Evolutionary conservation across 2,797 vertebrate species (phyloP).

Genomic region (Danio albolineatus): DNA sequence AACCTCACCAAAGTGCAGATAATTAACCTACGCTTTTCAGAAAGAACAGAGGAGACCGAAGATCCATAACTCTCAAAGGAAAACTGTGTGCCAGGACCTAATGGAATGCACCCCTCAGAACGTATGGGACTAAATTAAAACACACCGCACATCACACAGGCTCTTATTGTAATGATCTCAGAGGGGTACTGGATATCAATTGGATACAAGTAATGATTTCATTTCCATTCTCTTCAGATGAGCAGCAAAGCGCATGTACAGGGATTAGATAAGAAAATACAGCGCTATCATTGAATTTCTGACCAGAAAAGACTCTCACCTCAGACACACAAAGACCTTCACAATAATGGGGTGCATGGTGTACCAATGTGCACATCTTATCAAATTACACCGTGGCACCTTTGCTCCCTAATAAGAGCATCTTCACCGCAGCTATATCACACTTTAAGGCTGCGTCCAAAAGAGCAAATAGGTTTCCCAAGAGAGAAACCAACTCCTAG

Average conservation of each 20-base stretch:
- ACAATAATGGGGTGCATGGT: neutral
- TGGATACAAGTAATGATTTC: constrained; percentile 68
- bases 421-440: neutral
- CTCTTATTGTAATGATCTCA: constrained; percentile 60
- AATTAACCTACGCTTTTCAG: constrained; percentile 48
- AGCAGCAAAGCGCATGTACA: constrained; percentile 51
- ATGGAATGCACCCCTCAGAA: constrained; percentile 55
- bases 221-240: constrained; percentile 67
- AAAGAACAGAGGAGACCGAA: constrained; percentile 23
- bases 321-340: neutral
- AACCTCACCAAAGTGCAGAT: constrained; percentile 19
- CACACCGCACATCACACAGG: constrained; percentile 57
- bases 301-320: neutral
- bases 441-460: neutral
- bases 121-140: constrained; percentile 65
- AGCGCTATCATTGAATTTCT: neutral
- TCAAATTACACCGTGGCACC: neutral
- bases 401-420: constrained; percentile 37
- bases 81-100: constrained; percentile 54
- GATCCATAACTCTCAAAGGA: constrained; percentile 38
- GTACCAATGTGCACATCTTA: neutral
- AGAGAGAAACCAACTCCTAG: constrained; percentile 50
- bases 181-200: constrained; percentile 20
- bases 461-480: neutral
- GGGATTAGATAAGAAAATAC: constrained; percentile 19